Base-by-base conservation (phyloP, 1,140 invertebrate species). In the Anastrepha obliqua region DNA sequence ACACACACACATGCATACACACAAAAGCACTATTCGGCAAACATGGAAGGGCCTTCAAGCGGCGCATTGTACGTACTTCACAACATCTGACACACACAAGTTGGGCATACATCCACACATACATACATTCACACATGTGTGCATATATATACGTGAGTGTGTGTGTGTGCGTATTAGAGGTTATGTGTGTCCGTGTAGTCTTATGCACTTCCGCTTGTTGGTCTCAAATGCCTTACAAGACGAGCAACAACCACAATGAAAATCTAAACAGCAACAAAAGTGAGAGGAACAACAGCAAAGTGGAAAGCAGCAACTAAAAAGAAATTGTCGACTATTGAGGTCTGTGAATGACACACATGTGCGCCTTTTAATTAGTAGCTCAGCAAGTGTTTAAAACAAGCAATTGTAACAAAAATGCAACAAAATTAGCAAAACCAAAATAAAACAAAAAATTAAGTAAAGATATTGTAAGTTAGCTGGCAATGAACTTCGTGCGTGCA, bases 321-420 rank as follows among this genome's bases (percentile, higher is more conserved):
- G 17, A n/a, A 42, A 70, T 1, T 51, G 13, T 3, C 44, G 42
- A 44, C 70, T 62, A n/a, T 51, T 51, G 2, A 51, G 70, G 42
- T 44, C 11, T 42, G n/a, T 42, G 65, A 42, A 67, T n/a, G 11
- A 9, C 15, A 74, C 29, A 74, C 2, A 17, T 47, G 42, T 74
- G 44, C 29, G 42, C 44, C 70, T 51, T 51, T 74, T 74, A 74
- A 74, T 74, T 74, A 74, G 70, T 74, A 74, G 44, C 70, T 7
- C 70, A 51, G 15, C 13, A 74, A 47, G 17, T 51, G 42, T n/a
- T 74, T 74, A 0, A 47, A 74, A 74, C 42, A 51, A 7, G 70
- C n/a, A 15, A 74, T 74, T 15, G 44, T 74, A 47, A 47, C 15
- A 17, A 62, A 62, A 62, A 62, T 62, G n/a, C 60, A 62, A 6